Conservation (phyloP, 2,113 vertebrate genomes). For the Formicarius rufipectus region DNA sequence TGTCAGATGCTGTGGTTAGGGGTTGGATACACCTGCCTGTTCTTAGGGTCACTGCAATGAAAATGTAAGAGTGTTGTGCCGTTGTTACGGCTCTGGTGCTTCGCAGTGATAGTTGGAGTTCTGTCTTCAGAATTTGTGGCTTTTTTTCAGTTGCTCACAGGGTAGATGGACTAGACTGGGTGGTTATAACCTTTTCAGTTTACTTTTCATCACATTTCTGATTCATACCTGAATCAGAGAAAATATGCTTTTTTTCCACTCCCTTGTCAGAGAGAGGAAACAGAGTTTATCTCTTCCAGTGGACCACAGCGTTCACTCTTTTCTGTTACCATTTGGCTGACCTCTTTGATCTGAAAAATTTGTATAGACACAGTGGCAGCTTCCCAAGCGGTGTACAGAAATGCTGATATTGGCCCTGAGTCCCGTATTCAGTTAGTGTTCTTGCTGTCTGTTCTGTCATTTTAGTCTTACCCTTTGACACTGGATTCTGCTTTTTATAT, state of each 20-base stretch:
- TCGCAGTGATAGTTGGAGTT: neutral
- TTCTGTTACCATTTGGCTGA: neutral
- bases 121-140: neutral
- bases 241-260: neutral
- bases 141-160: neutral
- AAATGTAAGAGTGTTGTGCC: neutral
- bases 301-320: neutral
- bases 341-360: neutral
- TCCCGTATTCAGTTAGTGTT: neutral
- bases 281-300: neutral
- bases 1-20: neutral
- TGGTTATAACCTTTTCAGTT: neutral
- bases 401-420: neutral
- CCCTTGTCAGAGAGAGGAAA: neutral
- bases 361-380: neutral
- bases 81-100: neutral
- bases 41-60: neutral
- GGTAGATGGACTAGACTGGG: neutral
- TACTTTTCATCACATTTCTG: neutral
- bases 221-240: neutral
- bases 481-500: neutral
- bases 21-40: neutral
- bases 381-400: neutral
- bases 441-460: neutral
- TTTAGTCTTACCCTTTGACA: neutral